Evolutionary conservation across 1,140 invertebrate species (phyloP), one percentile per base, ranked within the genome.

Genomic region (Microvelia longipes): DNA sequence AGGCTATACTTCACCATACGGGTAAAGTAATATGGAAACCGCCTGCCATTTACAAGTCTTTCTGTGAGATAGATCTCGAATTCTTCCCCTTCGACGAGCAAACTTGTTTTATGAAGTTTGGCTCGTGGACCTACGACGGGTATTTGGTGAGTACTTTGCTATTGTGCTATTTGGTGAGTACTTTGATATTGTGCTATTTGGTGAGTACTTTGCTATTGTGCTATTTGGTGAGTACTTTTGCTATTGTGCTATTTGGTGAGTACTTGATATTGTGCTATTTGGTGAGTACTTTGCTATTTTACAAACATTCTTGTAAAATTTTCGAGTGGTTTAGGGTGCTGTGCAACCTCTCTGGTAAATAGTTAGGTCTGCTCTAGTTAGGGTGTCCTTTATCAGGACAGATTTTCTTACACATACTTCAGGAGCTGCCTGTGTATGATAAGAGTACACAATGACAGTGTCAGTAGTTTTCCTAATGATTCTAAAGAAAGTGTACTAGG

Each of bases 71-170:
- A 74, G 92, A 98, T 82, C 93, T 97, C 74, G 90, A 93, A 80
- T 96, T 94, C 80, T 97, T 98, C 81, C 94, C 94, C 27, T 96
- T 96, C 81, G 95, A 98, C 80, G 88, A 94, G 80, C 95, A 98
- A 80, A 91, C 90, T 28, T 98, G 96, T 81, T 90, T 92, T 79
- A 94, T 98, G 90, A 97, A 97, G 81, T 98, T 98, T 75, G 96
- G 96, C 72, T 96, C 93, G 61, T 93, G 91, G 91, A 93, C 91
- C 28, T 95, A 93, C 80, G 92, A 94, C 77, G 92, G 92, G 72
- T 93, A 92, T 77, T 89, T 90, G 89, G 92, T 89, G 82, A 73
- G 68, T 72, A 13, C 2, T 14, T 64, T 50, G 5, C 35, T 50
- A 86, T 29, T 62, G 2, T 68, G 29, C 29, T 27, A 28, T 67